These are phyloP conservation scores for Agrochola macilenta DNA, from an alignment of 2,888 invertebrate genomes.

Conservation along the genomic window DNA sequence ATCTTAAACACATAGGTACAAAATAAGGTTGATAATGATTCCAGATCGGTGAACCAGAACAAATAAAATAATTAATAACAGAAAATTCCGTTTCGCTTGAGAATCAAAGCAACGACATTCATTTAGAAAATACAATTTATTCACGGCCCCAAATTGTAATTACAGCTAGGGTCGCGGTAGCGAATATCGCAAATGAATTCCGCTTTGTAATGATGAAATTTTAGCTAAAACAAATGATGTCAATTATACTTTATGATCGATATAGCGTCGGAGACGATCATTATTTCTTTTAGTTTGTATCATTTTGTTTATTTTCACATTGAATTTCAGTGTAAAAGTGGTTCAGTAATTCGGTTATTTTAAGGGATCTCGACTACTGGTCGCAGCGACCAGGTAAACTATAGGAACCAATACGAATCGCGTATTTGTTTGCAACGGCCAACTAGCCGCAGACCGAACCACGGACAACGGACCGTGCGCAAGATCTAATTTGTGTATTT, in stretches of 20 bases:
- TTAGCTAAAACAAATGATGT: constrained; percentile 50
- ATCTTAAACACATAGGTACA: not conserved
- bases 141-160: constrained; percentile 58
- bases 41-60: constrained; percentile 68
- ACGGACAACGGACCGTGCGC: too few species aligned
- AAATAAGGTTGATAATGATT: constrained; percentile 66
- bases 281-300: not conserved
- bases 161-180: constrained; percentile 47
- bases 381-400: too few species aligned
- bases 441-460: too few species aligned
- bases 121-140: constrained; percentile 68
- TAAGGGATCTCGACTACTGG: too few species aligned
- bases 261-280: not conserved
- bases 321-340: not conserved
- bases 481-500: too few species aligned
- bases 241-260: constrained; percentile 41
- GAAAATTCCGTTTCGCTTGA: constrained; percentile 67
- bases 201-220: constrained; percentile 54
- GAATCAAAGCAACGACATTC: constrained; percentile 69
- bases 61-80: constrained; percentile 77
- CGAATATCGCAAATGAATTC: constrained; percentile 56
- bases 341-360: not conserved
- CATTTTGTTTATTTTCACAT: not conserved
- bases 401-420: too few species aligned
- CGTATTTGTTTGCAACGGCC: too few species aligned